These are phyloP conservation scores for Rhimphoctona megacephalus DNA, from an alignment of 2,888 invertebrate genomes.

Conservation along the genomic window DNA sequence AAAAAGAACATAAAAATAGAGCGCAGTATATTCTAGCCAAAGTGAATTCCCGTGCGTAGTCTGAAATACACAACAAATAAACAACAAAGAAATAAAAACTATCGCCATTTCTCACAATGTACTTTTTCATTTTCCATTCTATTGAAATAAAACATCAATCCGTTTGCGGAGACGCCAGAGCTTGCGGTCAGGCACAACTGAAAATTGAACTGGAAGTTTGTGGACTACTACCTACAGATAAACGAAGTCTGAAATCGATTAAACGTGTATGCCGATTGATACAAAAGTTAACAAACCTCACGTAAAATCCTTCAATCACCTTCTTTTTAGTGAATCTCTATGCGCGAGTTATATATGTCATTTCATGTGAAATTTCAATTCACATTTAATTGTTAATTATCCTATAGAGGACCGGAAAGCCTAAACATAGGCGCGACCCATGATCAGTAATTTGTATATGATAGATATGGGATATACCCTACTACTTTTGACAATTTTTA, in stretches of 20 bases:
- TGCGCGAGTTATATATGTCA: neutral
- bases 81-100: neutral
- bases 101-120: neutral
- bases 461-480: too few species aligned
- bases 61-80: neutral
- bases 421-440: too few species aligned
- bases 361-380: neutral
- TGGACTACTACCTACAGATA: slow-evolving; percentile 10
- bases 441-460: too few species aligned
- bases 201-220: slow-evolving; percentile 16
- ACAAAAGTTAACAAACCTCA: slow-evolving; percentile 62
- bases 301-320: slow-evolving; percentile 2
- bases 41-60: neutral
- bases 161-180: neutral
- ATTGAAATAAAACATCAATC: slow-evolving; percentile 31
- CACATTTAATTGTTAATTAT: too few species aligned
- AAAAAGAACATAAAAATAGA: neutral
- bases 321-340: neutral
- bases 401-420: too few species aligned
- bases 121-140: slow-evolving; percentile 20
- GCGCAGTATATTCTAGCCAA: neutral
- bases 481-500: too few species aligned
- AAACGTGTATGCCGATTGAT: slow-evolving; percentile 47
- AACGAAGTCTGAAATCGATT: slow-evolving; percentile 56
- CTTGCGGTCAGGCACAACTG: slow-evolving; percentile 17